Base-by-base conservation (phyloP, 2,113 vertebrate species). In the Gnathonemus longibarbis region DNA sequence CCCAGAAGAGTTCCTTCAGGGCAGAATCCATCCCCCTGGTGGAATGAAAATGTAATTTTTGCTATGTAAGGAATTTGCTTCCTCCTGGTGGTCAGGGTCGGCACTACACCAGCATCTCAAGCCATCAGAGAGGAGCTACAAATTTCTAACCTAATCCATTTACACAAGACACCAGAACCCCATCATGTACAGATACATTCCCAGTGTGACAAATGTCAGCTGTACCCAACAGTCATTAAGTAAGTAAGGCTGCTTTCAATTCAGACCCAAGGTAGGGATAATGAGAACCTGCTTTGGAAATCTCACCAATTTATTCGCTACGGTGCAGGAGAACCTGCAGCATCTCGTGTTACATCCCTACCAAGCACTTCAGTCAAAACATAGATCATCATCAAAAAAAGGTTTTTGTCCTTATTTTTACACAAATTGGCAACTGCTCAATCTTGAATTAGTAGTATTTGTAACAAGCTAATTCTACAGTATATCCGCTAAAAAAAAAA, bases 361-460 rank as follows among this genome's bases (percentile, higher is more conserved):
- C 8, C 53, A 31, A 92, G 84, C 89, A 90, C 89, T 90, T 90
- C 87, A 91, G 84, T 91, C 91, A 13, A 53, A 53, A 90, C 89
- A 90, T 52, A 90, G 89, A 91, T 50, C 90, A 92, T 91, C 6
- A 88, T 9, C 88, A 52, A 92, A 90, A 91, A 85, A 92, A 70
- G n/a, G 74, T n/a, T 88, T 86, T 88, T 89, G 42, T 84, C 83
- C 87, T 39, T 90, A 84, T 89, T 89, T 91, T 88, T 91, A 90
- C 88, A 92, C 90, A 85, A 92, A 89, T 91, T 91, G 91, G 92
- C 91, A 91, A 89, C 91, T 91, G 90, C 89, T 92, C 90, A 89
- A 91, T 89, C 89, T 92, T 90, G 66, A 91, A 90, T 92, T 92
- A 92, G 92, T 94, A 93, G 86, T 77, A 90, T 86, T 91, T 27